These are phyloP conservation scores for Bombus impatiens DNA, from an alignment of 1,140 invertebrate species.

Conservation along the genomic window DNA sequence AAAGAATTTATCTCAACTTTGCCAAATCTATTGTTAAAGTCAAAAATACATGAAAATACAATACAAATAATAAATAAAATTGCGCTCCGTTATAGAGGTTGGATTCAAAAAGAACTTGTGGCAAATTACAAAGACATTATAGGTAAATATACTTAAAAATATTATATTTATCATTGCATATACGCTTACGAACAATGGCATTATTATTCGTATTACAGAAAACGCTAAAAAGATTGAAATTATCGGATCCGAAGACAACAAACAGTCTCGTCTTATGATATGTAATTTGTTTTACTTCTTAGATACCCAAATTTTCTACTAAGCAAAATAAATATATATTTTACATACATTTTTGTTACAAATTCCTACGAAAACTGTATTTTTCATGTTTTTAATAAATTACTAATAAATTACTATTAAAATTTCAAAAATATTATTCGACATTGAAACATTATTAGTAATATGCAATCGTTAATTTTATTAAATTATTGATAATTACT, in stretches of 20 bases:
- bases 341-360: not conserved
- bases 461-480: conserved; percentile 21
- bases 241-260: conserved; percentile 69
- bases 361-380: not conserved
- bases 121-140: conserved; percentile 74
- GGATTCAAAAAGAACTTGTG: conserved; percentile 71
- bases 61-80: conserved; percentile 76
- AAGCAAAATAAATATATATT: conserved; percentile 37
- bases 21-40: conserved; percentile 71
- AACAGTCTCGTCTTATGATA: conserved; percentile 74
- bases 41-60: conserved; percentile 71
- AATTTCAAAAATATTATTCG: not conserved
- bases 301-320: conserved; percentile 75
- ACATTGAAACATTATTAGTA: not conserved
- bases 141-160: conserved; percentile 64
- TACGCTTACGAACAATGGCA: not conserved
- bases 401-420: not conserved
- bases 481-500: not conserved
- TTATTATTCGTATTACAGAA: conserved; percentile 72
- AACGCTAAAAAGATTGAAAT: conserved; percentile 77
- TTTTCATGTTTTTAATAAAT: not conserved
- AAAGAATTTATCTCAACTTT: conserved; percentile 75
- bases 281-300: conserved; percentile 79
- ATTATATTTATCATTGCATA: conserved; percentile 4
- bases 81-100: conserved; percentile 72